These are phyloP conservation scores for Limnephilus lunatus DNA, from an alignment of 2,888 invertebrate species.

Conservation along the genomic window DNA sequence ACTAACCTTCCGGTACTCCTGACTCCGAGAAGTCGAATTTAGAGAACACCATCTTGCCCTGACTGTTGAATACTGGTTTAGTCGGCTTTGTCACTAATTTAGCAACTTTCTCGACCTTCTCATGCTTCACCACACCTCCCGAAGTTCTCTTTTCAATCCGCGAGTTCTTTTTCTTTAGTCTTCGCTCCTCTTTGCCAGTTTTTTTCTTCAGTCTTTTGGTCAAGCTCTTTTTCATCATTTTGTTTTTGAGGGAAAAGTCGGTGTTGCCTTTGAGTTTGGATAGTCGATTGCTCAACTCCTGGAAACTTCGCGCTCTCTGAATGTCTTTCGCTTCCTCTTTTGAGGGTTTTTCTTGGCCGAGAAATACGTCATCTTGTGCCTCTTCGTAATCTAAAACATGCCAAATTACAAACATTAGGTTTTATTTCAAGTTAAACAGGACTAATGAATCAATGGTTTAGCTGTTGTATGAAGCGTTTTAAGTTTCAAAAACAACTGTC, in stretches of 20 bases:
- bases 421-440: constrained; percentile 49
- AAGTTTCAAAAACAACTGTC: constrained; percentile 46
- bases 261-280: constrained; percentile 80
- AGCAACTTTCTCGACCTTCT: constrained; percentile 69
- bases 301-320: constrained; percentile 79
- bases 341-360: constrained; percentile 65
- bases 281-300: constrained; percentile 81
- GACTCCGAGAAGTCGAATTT: constrained; percentile 92
- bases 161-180: constrained; percentile 69
- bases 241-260: constrained; percentile 81
- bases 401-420: not conserved
- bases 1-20: constrained; percentile 78
- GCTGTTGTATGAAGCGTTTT: not conserved
- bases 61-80: constrained; percentile 89
- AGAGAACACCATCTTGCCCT: constrained; percentile 92
- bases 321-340: constrained; percentile 70
- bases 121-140: constrained; percentile 68
- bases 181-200: constrained; percentile 79
- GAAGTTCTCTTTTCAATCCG: constrained; percentile 70
- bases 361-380: constrained; percentile 69
- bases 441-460: not conserved
- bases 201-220: constrained; percentile 83
- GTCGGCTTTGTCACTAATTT: constrained; percentile 73
- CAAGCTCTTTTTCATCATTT: constrained; percentile 81
- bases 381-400: constrained; percentile 72